Conservation (phyloP, 1,140 invertebrate species). For the Drosophila leontia region DNA sequence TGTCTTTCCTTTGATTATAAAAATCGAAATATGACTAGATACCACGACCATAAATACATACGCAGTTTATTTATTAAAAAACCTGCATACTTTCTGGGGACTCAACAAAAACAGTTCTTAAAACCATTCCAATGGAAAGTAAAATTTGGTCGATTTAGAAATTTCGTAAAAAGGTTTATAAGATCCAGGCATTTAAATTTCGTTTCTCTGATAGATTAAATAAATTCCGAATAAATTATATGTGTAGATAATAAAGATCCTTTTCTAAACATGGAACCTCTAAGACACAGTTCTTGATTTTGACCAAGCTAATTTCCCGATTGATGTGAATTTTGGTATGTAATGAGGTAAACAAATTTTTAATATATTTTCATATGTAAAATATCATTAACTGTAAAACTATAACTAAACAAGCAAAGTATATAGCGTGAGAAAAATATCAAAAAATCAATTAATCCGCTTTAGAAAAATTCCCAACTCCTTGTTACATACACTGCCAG, state of each 20-base stretch:
- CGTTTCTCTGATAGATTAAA: fast-evolving
- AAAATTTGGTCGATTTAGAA: neutral
- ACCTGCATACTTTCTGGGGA: neutral
- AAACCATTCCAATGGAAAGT: neutral
- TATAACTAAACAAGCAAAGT: too few species aligned
- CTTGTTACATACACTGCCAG: neutral
- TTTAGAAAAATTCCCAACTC: too few species aligned
- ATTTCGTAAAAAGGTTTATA: neutral
- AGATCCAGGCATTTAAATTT: neutral
- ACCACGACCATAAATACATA: too few species aligned
- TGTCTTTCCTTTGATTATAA: neutral
- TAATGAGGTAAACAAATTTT: neutral
- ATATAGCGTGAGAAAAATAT: neutral
- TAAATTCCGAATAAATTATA: neutral
- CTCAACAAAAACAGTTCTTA: neutral
- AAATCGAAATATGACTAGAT: neutral
- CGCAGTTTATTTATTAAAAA: neutral
- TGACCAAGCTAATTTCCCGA: neutral
- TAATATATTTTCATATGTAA: too few species aligned
- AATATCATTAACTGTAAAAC: neutral
- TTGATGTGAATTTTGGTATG: neutral
- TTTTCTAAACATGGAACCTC: too few species aligned
- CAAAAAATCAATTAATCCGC: neutral
- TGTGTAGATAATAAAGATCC: too few species aligned
- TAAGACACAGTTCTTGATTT: neutral